Percentiles rank a stretch among this genome's conserved stretches.
These are phyloP conservation scores for Yponomeuta evonymella DNA, from an alignment of 2,888 invertebrate genomes.

Conservation along the genomic window DNA sequence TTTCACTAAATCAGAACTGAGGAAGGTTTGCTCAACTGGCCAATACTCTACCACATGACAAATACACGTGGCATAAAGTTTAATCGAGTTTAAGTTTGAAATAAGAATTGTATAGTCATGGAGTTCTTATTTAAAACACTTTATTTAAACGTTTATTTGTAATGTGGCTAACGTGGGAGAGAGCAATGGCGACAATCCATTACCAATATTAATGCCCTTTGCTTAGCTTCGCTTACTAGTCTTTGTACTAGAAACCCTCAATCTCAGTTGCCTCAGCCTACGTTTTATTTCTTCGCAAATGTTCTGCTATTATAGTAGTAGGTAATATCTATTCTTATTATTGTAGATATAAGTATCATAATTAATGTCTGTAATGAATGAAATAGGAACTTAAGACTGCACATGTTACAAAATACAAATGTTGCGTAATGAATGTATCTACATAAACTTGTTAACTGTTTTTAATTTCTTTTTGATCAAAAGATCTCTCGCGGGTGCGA, in stretches of 20 bases:
- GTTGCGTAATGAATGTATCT: not conserved
- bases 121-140: no score
- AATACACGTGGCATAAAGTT: no score
- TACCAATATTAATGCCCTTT: no score
- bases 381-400: slow-evolving; percentile 12
- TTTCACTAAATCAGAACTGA: no score
- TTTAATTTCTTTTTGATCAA: slow-evolving; percentile 5
- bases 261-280: not conserved
- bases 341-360: slow-evolving; percentile 12
- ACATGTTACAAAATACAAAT: slow-evolving; percentile 9
- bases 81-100: no score
- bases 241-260: not conserved
- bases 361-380: slow-evolving; percentile 11
- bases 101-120: no score
- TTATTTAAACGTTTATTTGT: no score
- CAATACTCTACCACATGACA: no score
- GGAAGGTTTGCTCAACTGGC: no score
- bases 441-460: slow-evolving; percentile 10
- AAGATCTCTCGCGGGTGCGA: slow-evolving; percentile 3
- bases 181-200: no score
- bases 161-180: no score
- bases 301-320: not conserved
- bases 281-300: not conserved
- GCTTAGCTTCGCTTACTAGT: not conserved
- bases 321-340: slow-evolving; percentile 6